Conservation (phyloP, 2,113 vertebrate genomes). For the Rutilus rutilus region DNA sequence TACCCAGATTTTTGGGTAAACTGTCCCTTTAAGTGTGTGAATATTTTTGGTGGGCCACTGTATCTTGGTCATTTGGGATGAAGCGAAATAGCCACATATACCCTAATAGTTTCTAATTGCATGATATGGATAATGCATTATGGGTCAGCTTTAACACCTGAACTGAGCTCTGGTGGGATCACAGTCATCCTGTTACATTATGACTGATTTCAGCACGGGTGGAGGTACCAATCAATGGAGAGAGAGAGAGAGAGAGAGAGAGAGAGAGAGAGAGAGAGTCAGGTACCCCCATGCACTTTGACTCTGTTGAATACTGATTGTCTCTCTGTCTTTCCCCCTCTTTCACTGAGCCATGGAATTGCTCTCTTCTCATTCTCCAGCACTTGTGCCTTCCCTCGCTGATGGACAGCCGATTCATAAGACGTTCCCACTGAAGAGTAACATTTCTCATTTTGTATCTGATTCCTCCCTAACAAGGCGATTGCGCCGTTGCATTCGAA, state of each 20-base stretch:
- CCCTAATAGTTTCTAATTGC: not conserved
- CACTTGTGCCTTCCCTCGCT: slow-evolving; percentile 47
- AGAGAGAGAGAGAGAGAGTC: slow-evolving; percentile 2
- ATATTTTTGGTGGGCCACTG: not conserved
- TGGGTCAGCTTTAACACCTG: slow-evolving; percentile 1
- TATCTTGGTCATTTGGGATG: not conserved
- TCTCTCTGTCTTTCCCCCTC: slow-evolving; percentile 31
- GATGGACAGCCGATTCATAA: slow-evolving; percentile 45
- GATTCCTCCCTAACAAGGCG: slow-evolving; percentile 62
- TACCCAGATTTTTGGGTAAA: not conserved
- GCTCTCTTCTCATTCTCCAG: slow-evolving; percentile 53
- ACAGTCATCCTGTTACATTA: not conserved
- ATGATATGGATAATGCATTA: not conserved
- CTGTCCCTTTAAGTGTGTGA: not conserved
- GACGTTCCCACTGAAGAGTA: slow-evolving; percentile 55
- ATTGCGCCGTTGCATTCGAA: slow-evolving; percentile 66
- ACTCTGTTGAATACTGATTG: slow-evolving; percentile 46
- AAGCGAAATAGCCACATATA: not conserved
- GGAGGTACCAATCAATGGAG: slow-evolving; percentile 4
- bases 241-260: slow-evolving; percentile 19
- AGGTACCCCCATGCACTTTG: slow-evolving; percentile 16
- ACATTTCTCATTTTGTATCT: slow-evolving; percentile 52
- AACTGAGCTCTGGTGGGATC: slow-evolving; percentile 16
- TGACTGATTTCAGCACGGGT: not conserved
- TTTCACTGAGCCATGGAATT: slow-evolving; percentile 58